phyloP scores from a whole-genome alignment of 2,888 invertebrate species.

The Petrolisthes cinctipes region DNA sequence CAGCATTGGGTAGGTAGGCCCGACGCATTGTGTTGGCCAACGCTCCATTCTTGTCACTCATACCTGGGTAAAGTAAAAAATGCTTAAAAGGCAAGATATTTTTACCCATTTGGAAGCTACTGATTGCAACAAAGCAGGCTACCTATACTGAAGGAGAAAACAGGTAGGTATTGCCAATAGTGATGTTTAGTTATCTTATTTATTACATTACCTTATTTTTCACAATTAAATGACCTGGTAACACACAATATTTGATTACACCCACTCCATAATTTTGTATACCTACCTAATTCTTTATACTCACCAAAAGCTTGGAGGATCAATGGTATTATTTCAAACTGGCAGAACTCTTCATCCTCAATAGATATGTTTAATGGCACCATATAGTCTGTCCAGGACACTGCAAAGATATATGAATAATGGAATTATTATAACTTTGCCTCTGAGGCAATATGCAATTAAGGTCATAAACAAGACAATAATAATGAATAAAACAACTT shows the following conservation, averaged over 20 bases:
- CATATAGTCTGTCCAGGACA: conserved; percentile 52
- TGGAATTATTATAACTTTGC: too few relatives aligned
- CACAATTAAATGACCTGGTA: too few relatives aligned
- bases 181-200: neutral
- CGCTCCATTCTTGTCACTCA: conserved; percentile 45
- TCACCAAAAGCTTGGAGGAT: conserved; percentile 54
- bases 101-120: too few relatives aligned
- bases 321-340: conserved; percentile 14
- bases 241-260: too few relatives aligned
- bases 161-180: neutral
- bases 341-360: conserved; percentile 36
- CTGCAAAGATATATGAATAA: conserved; percentile 19
- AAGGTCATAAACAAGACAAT: too few relatives aligned
- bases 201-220: too few relatives aligned
- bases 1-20: conserved; percentile 43
- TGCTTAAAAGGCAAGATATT: neutral
- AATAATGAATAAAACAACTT: too few relatives aligned
- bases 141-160: neutral
- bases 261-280: too few relatives aligned
- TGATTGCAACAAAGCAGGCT: too few relatives aligned
- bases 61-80: conserved; percentile 21
- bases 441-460: too few relatives aligned
- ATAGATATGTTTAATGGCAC: conserved; percentile 17
- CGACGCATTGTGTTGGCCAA: conserved; percentile 42
- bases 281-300: neutral